A percentile compares a stretch with the other conserved stretches of the same genome.
These are phyloP conservation scores for Ichneumoninae sp. DNA, from an alignment of 2,888 invertebrate genomes.

Conservation along the genomic window DNA sequence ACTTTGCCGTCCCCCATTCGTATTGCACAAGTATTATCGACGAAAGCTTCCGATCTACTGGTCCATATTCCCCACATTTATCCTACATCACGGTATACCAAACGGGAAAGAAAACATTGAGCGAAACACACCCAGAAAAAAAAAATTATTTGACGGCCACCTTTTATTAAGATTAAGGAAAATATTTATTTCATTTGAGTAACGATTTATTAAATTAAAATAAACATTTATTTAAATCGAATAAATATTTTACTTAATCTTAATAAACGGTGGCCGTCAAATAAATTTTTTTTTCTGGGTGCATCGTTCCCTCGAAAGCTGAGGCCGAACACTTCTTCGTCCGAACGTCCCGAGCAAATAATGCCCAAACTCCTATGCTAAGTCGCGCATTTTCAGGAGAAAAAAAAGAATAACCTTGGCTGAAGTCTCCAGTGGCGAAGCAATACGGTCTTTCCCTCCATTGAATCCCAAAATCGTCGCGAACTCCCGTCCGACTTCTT, in stretches of 20 bases:
- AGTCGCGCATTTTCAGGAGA: not conserved
- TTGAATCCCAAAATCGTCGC: conserved; percentile 12
- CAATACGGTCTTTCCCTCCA: conserved; percentile 15
- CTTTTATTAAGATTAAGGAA: too few relatives aligned
- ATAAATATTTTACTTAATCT: too few relatives aligned
- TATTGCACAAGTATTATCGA: conserved; percentile 4
- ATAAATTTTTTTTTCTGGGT: too few relatives aligned
- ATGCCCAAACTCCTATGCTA: not conserved
- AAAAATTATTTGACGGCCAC: too few relatives aligned
- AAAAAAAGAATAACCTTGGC: not conserved
- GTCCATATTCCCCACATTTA: too few relatives aligned
- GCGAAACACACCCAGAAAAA: too few relatives aligned
- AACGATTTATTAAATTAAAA: too few relatives aligned
- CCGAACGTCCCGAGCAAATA: conserved; percentile 3
- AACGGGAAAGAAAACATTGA: not conserved
- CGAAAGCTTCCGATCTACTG: not conserved
- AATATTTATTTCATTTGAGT: too few relatives aligned
- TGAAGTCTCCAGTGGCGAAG: not conserved
- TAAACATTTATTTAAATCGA: too few relatives aligned
- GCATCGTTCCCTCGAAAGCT: not conserved
- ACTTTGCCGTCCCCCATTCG: not conserved
- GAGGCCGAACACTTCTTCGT: conserved; percentile 29
- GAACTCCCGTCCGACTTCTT: not conserved
- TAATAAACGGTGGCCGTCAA: too few relatives aligned
- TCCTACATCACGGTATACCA: too few relatives aligned